Percentiles rank a stretch among this genome's conserved stretches.
Evolutionary conservation across 1,140 invertebrate genomes (phyloP).

Genomic region (Mesaphorura yosii): DNA sequence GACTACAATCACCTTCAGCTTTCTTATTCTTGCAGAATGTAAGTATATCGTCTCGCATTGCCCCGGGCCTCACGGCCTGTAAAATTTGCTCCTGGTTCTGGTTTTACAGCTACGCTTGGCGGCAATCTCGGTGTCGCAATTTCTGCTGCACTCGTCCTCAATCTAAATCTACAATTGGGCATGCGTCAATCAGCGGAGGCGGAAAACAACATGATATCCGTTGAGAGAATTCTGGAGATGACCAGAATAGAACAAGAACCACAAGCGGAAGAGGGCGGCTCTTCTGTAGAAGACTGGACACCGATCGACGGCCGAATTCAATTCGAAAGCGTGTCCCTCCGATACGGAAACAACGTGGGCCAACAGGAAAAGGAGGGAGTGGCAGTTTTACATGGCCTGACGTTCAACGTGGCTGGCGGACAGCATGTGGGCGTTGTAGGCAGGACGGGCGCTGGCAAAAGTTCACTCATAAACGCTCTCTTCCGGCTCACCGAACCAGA

Average conservation of each 20-base stretch:
- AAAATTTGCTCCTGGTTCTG: no score
- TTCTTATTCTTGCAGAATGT: conserved; percentile 11
- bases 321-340: conserved; percentile 52
- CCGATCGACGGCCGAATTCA: conserved; percentile 42
- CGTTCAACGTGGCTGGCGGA: no score
- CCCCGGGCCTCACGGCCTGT: no score
- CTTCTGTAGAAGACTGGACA: conserved; percentile 34
- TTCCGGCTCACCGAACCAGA: conserved; percentile 46
- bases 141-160: conserved; percentile 64
- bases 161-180: conserved; percentile 74
- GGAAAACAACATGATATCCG: conserved; percentile 75
- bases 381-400: no score
- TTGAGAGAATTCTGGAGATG: conserved; percentile 70
- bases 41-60: no score
- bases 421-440: conserved; percentile 41
- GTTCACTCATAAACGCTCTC: conserved; percentile 36
- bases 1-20: conserved; percentile 8
- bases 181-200: conserved; percentile 70
- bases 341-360: conserved; percentile 52
- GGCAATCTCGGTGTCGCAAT: conserved; percentile 69
- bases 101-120: no score
- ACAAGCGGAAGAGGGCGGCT: no score
- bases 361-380: conserved; percentile 37
- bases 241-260: conserved; percentile 49
- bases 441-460: conserved; percentile 40